These are phyloP conservation scores for Athene cunicularia DNA, from an alignment of 2,113 vertebrate species.

Conservation along the genomic window DNA sequence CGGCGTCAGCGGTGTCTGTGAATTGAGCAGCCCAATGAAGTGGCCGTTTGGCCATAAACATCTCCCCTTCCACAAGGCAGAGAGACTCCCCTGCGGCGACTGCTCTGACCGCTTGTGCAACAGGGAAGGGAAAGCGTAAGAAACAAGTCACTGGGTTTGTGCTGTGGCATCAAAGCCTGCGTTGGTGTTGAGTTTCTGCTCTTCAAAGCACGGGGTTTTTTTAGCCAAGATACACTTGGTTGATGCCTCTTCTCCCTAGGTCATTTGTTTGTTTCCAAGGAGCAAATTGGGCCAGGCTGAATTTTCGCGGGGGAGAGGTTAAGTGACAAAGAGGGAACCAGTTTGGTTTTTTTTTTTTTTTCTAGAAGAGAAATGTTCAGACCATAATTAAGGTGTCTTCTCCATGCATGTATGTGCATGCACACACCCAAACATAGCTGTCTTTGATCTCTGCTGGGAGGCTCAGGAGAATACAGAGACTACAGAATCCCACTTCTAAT, in stretches of 20 bases:
- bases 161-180: neutral
- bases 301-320: neutral
- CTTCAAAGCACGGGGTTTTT: neutral
- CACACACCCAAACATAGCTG: neutral
- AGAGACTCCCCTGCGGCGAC: neutral
- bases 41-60: rapidly evolving
- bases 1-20: neutral
- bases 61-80: neutral
- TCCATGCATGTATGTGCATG: neutral
- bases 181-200: neutral
- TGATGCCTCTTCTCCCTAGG: neutral
- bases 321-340: neutral
- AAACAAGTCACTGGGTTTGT: neutral
- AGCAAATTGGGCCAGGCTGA: neutral
- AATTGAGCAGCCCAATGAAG: neutral
- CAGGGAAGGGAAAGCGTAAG: neutral
- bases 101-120: neutral
- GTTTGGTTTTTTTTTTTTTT: neutral
- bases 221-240: neutral
- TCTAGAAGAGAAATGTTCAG: neutral
- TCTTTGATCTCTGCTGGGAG: neutral
- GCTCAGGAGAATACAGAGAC: neutral
- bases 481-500: neutral
- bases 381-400: neutral
- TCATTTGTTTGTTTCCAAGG: neutral